phyloP scores from a whole-genome alignment of 2,888 invertebrate species.

The Nemapogon koenigi region DNA sequence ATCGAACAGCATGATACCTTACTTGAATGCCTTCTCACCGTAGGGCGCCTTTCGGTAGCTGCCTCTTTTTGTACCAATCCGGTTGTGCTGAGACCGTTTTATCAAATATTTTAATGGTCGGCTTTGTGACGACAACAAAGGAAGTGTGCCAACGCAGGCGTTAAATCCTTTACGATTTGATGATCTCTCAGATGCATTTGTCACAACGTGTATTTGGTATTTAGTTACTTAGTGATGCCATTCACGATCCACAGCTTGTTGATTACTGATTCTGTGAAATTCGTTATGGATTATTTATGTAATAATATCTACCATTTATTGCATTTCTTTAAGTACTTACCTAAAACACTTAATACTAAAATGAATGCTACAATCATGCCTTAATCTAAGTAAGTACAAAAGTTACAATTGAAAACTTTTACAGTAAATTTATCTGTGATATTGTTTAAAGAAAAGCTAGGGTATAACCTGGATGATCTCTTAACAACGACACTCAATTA shows the following conservation, averaged over 20 bases:
- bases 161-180: slow-evolving; percentile 65
- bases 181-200: slow-evolving; percentile 50
- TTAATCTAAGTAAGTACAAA: slow-evolving; percentile 41
- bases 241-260: not conserved
- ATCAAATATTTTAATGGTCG: slow-evolving; percentile 64
- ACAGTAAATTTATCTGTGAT: slow-evolving; percentile 62
- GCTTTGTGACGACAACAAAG: slow-evolving; percentile 60
- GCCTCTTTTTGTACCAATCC: slow-evolving; percentile 49
- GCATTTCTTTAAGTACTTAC: too few species aligned
- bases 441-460: slow-evolving; percentile 31
- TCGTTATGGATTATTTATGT: too few species aligned
- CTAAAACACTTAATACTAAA: too few species aligned
- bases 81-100: slow-evolving; percentile 34
- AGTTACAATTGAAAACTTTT: too few species aligned
- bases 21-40: slow-evolving; percentile 43
- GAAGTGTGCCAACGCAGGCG: slow-evolving; percentile 63
- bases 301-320: too few species aligned
- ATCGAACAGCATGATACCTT: slow-evolving; percentile 40
- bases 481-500: slow-evolving; percentile 44
- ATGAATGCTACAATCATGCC: slow-evolving; percentile 43
- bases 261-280: not conserved
- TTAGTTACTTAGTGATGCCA: slow-evolving; percentile 2
- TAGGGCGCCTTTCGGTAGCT: slow-evolving; percentile 55
- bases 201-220: slow-evolving; percentile 34
- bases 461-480: slow-evolving; percentile 58